phyloP scores from a whole-genome alignment of 1,140 invertebrate genomes.

The Stegodyphus dumicola region DNA sequence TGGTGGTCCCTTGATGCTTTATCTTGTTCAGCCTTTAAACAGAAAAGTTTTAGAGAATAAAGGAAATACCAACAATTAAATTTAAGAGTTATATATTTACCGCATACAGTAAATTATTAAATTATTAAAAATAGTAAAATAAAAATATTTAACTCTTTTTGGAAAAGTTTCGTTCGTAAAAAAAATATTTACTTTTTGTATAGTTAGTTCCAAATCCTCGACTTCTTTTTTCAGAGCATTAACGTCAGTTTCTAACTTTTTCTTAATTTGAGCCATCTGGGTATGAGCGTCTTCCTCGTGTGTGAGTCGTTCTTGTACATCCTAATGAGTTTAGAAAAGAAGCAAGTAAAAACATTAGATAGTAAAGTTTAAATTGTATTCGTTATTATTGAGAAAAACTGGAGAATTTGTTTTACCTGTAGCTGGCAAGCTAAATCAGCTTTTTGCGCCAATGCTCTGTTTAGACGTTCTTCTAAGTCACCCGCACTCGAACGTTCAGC shows the following conservation, averaged over 20 bases:
- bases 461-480: constrained; percentile 91
- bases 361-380: too few relatives aligned
- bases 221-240: constrained; percentile 95
- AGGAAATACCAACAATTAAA: too few relatives aligned
- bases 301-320: constrained; percentile 92
- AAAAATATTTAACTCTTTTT: too few relatives aligned
- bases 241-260: constrained; percentile 95
- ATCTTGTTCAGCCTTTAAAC: constrained; percentile 78
- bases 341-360: too few relatives aligned
- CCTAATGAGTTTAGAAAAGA: constrained; percentile 66
- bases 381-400: too few relatives aligned
- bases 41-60: neutral
- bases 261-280: constrained; percentile 90
- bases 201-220: constrained; percentile 91
- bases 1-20: constrained; percentile 99
- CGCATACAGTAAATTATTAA: too few relatives aligned
- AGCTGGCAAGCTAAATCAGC: constrained; percentile 95
- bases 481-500: constrained; percentile 88
- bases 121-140: too few relatives aligned
- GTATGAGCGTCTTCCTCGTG: constrained; percentile 96
- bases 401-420: neutral
- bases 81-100: too few relatives aligned
- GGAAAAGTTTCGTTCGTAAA: too few relatives aligned
- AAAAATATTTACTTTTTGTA: constrained; percentile 78
- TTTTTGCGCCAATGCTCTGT: constrained; percentile 95